Evolutionary conservation across 2,797 vertebrate species (phyloP).

Genomic region (Echiichthys vipera): DNA sequence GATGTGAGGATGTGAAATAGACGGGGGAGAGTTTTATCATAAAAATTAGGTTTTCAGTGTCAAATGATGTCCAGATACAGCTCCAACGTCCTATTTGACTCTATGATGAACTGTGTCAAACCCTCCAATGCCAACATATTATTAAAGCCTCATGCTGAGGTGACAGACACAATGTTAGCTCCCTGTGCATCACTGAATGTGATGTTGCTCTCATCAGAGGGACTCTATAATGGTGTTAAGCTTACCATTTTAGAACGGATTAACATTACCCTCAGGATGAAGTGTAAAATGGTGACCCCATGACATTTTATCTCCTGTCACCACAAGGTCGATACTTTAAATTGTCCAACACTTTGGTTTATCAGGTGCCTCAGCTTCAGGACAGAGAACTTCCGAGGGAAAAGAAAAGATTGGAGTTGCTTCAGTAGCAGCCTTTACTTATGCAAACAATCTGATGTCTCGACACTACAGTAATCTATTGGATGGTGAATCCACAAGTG

Average conservation of each 20-base stretch:
- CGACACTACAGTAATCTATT: too few relatives aligned
- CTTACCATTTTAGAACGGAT: too few relatives aligned
- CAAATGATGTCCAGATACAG: background rate
- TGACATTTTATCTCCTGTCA: background rate
- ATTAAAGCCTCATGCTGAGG: slow-evolving; percentile 8
- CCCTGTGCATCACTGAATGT: too few relatives aligned
- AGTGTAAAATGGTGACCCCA: background rate
- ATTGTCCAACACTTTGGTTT: background rate
- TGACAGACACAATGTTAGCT: slow-evolving; percentile 13
- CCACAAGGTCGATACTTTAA: background rate
- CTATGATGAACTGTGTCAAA: slow-evolving; percentile 16
- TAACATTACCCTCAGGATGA: too few relatives aligned
- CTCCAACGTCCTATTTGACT: background rate
- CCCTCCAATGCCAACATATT: background rate
- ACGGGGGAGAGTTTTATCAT: slow-evolving; percentile 14
- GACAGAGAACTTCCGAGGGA: too few relatives aligned
- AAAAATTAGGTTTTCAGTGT: slow-evolving; percentile 3
- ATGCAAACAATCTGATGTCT: too few relatives aligned
- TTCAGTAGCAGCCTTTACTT: too few relatives aligned
- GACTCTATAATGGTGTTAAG: background rate
- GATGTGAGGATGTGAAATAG: background rate
- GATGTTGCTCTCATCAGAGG: background rate
- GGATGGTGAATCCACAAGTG: too few relatives aligned
- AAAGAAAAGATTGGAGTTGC: too few relatives aligned
- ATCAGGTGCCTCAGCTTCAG: too few relatives aligned